A percentile compares a stretch with the other conserved stretches of the same genome.
phyloP scores from a whole-genome alignment of 2,888 invertebrate species.

The Sicus ferrugineus region DNA sequence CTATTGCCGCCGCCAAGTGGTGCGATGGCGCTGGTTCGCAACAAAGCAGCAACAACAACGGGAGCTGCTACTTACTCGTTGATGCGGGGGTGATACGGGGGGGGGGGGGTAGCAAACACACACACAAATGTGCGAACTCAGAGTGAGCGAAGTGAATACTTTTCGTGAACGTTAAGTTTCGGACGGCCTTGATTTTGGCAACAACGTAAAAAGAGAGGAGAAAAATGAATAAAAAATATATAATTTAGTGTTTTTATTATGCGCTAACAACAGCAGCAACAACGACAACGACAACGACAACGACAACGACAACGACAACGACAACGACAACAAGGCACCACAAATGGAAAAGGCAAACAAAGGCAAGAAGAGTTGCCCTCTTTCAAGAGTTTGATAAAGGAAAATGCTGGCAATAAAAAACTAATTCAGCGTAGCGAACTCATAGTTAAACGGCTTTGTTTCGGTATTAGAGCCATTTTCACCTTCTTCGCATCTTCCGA shows the following conservation, averaged over 20 bases:
- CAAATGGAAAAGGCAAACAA: too few relatives aligned
- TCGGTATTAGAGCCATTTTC: too few relatives aligned
- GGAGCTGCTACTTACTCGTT: neutral
- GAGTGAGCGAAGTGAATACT: conserved; percentile 5
- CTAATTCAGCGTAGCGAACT: too few relatives aligned
- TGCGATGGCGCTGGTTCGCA: neutral
- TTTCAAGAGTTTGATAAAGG: too few relatives aligned
- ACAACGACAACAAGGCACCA: neutral
- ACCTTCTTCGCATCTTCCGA: too few relatives aligned
- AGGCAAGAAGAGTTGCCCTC: too few relatives aligned
- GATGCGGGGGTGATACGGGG: too few relatives aligned
- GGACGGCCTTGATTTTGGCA: conserved; percentile 29
- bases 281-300: neutral
- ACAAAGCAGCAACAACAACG: conserved; percentile 9
- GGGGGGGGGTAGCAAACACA: neutral
- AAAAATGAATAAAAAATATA: conserved; percentile 6
- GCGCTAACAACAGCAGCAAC: conserved; percentile 4
- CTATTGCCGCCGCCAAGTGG: neutral
- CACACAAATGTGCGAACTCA: neutral
- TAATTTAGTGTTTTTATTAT: conserved; percentile 13
- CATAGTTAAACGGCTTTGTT: too few relatives aligned
- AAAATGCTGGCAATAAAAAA: too few relatives aligned
- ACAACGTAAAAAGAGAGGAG: conserved; percentile 7
- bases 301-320: neutral
- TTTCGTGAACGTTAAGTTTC: conserved; percentile 26